Evolutionary conservation across 2,888 invertebrate species (phyloP).

Genomic region (Meliscaeva auricollis): DNA sequence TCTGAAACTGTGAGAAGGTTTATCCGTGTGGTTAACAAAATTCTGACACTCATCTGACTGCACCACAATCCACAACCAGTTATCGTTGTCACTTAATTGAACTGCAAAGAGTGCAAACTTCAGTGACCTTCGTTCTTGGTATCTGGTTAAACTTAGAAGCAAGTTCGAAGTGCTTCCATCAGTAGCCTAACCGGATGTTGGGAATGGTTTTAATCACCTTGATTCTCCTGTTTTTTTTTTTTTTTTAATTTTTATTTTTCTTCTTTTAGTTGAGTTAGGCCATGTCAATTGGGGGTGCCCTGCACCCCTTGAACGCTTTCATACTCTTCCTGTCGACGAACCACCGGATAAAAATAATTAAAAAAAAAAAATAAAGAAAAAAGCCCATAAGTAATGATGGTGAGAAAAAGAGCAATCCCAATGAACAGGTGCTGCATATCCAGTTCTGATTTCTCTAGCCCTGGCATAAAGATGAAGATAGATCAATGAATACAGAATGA

Average conservation of each 20-base stretch:
- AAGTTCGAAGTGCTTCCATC: conserved; percentile 40
- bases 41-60: conserved; percentile 23
- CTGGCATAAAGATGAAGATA: conserved; percentile 35
- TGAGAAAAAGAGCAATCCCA: conserved; percentile 70
- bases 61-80: conserved; percentile 53
- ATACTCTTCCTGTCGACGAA: conserved; percentile 11
- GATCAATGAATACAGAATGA: conserved; percentile 71
- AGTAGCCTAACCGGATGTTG: conserved; percentile 63
- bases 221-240: conserved; percentile 54
- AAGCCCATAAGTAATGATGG: conserved; percentile 47
- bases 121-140: conserved; percentile 72
- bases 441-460: conserved; percentile 73
- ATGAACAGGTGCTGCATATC: conserved; percentile 69
- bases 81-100: conserved; percentile 14
- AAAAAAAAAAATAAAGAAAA: conserved; percentile 50
- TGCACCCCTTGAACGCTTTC: conserved; percentile 28
- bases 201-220: conserved; percentile 71
- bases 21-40: not conserved
- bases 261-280: conserved; percentile 14
- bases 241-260: too few species aligned
- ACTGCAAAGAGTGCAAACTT: conserved; percentile 42
- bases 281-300: conserved; percentile 66
- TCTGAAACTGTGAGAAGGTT: conserved; percentile 23
- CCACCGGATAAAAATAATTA: conserved; percentile 71
- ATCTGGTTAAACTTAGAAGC: conserved; percentile 55